Conservation (phyloP, 2,113 vertebrate species). For the Psittacara wagleri region DNA sequence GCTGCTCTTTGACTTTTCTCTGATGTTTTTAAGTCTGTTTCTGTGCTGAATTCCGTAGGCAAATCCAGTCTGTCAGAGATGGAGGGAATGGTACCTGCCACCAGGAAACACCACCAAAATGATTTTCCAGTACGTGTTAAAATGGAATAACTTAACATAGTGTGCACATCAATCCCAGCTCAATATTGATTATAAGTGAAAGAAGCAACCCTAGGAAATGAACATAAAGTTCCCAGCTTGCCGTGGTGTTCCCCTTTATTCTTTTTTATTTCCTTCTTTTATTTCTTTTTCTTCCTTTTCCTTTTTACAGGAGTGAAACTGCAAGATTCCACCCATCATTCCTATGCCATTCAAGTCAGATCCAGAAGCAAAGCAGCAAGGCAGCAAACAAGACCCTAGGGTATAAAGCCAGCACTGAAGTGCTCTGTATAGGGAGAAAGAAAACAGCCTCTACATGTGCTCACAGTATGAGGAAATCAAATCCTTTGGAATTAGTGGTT, state of each 20-base stretch:
- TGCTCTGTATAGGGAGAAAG: not conserved
- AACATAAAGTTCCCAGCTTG: not conserved
- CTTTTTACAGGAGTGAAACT: not conserved
- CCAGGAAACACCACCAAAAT: not conserved
- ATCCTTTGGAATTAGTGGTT: not conserved
- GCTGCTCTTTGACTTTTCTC: not conserved
- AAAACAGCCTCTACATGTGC: not conserved
- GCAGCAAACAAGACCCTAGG: not conserved
- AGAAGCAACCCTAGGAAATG: not conserved
- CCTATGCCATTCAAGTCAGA: not conserved
- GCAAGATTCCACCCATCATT: not conserved
- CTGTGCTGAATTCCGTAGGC: not conserved
- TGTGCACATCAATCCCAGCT: not conserved
- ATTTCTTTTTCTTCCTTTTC: not conserved
- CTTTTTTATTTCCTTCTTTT: rapidly evolving
- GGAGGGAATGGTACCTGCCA: not conserved
- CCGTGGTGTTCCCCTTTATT: not conserved
- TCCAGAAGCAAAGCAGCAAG: not conserved
- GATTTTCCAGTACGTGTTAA: not conserved
- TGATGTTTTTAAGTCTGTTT: not conserved
- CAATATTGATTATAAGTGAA: not conserved
- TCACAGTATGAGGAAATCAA: not conserved
- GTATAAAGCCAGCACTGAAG: not conserved
- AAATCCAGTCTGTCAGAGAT: not conserved
- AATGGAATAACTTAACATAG: not conserved